Base-by-base conservation (phyloP, 2,113 vertebrate genomes). In the Lagopus leucura region DNA sequence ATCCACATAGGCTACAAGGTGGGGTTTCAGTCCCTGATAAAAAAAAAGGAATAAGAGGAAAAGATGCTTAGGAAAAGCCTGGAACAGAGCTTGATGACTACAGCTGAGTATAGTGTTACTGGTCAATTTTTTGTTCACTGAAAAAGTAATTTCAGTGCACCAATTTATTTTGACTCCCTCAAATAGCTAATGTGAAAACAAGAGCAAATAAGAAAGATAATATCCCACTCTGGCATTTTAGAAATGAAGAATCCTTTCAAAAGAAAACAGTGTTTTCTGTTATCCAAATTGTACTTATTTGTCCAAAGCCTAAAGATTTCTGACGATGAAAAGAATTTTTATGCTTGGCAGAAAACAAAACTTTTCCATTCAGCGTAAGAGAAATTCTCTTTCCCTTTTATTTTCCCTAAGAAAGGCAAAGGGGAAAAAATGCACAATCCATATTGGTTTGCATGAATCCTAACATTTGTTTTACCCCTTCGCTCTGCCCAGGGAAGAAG, bases 181-280 rank as follows among this genome's bases (percentile, higher is more conserved):
- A 91, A 86, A 88, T 15, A 88, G 21, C 64, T 90, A 71, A 74
- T 94, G 82, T 71, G 32, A 80, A 94, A 91, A 81, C 20, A 89
- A 89, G 57, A 94, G 32, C 72, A 95, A 96, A 60, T 77, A 88
- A 67, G 30, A 90, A 74, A 91, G 88, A 50, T 74, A 90, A 83
- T 77, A 88, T 55, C 69, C 72, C 47, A 67, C 70, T 82, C 36
- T 42, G 60, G 42, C 79, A 81, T 90, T 91, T 90, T 81, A 71
- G 52, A 94, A 91, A 86, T 55, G 20, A 94, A 88, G 47, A 83
- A 16, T 30, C 30, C 91, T 73, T 90, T 94, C 42, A 88, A 34
- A 80, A 86, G 69, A 86, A 88, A 90, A 77, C 38, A 89, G 14
- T 10, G 5, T 4, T 76, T 94, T 76, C 67, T 92, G n/a, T 75